Base-by-base conservation (phyloP, 1,140 invertebrate genomes). In the Drosophila virilis region DNA sequence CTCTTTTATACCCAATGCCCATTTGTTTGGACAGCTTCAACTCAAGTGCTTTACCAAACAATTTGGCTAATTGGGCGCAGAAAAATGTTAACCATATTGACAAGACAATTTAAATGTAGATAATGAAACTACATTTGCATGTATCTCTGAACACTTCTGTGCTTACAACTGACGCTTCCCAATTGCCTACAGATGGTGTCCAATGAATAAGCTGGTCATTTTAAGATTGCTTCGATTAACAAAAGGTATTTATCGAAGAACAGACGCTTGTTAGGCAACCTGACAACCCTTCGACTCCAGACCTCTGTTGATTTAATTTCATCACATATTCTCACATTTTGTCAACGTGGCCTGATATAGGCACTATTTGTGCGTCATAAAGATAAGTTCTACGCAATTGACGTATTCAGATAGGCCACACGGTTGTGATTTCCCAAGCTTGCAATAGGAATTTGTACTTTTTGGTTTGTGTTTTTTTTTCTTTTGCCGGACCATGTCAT, bases 1-100 rank as follows among this genome's bases (percentile, higher is more conserved):
- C 12, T 4, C 65, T 86, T 86, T 86, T 85, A 85, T 85, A 88
- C 50, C 8, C 22, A 28, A 28, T 38, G 6, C 12, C 1, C 13
- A 46, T 32, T 50, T 17, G 22, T 33, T 40, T 17, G 43, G 12
- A 2, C 5, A 12, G 35, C 8, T 55, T 22, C 42, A 60, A 22
- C 33, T 62, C 33, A 70, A 70, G 59, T 70, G 59, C 7, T 35
- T 54, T 40, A 33, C 52, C 38, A 52, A 1, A 42, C 37, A 55
- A 52, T 73, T 67, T 73, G 54, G 40, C 38, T 73, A 67, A 73
- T 58, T 67, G n/a, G 15, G 3, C 8, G 8, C 28, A 33, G 8
- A 32, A 13, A 33, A 5, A 59, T 45, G 40, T 59, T 43, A 32
- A 6, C n/a, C 12, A 1, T 50, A 12, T 46, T 48, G 17, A 10